Evolutionary conservation across 2,113 vertebrate genomes (phyloP).

Genomic region (Pungitius pungitius): DNA sequence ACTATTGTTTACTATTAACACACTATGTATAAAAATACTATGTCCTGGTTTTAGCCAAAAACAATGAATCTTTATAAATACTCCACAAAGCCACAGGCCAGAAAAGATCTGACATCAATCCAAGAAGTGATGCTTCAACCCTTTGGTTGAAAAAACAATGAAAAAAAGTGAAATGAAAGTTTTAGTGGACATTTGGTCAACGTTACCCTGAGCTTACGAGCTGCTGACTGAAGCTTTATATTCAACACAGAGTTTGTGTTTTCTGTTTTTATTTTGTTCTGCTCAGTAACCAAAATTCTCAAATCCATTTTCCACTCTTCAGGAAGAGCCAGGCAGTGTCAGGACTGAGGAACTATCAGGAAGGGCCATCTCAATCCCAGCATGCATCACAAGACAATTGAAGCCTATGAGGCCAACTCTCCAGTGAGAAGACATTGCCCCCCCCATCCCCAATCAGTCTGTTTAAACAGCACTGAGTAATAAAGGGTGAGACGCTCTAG

Average conservation of each 20-base stretch:
- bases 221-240: background rate
- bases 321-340: background rate
- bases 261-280: background rate
- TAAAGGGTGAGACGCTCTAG: background rate
- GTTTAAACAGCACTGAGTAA: constrained; percentile 2
- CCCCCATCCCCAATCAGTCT: background rate
- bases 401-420: constrained; percentile 77
- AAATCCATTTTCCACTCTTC: background rate
- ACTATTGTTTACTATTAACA: background rate
- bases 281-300: background rate
- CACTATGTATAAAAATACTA: background rate
- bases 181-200: too few relatives aligned
- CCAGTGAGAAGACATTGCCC: constrained; percentile 81
- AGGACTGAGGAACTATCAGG: constrained; percentile 50
- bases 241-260: background rate
- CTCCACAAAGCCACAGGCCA: background rate
- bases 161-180: background rate
- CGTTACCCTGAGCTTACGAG: background rate
- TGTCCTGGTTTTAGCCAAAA: background rate
- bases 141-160: background rate
- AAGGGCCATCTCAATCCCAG: constrained; percentile 82
- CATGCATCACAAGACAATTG: constrained; percentile 65
- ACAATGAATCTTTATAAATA: too few relatives aligned
- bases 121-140: background rate
- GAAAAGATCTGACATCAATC: background rate